Percentiles rank a stretch among this genome's conserved stretches.
Evolutionary conservation across 2,113 vertebrate genomes (phyloP).

Genomic region (Osmerus mordax): DNA sequence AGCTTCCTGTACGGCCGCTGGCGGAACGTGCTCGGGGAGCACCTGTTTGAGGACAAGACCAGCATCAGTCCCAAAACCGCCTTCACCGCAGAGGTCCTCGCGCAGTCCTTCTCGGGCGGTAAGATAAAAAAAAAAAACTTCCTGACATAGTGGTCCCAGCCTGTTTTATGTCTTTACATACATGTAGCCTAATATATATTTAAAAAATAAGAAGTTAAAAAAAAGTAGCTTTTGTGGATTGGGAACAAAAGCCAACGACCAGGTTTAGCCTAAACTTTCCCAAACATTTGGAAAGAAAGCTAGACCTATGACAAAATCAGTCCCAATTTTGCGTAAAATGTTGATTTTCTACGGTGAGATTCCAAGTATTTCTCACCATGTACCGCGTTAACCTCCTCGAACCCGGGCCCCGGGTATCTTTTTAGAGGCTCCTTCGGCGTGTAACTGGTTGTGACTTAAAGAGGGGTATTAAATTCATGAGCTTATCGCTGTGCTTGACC

Average conservation of each 20-base stretch:
- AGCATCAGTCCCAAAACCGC: conserved; percentile 86
- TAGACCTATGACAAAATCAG: too few relatives aligned
- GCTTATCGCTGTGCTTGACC: conserved; percentile 81
- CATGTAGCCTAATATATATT: neutral
- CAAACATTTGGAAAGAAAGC: too few relatives aligned
- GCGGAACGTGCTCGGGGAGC: conserved; percentile 93
- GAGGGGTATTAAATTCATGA: conserved; percentile 80
- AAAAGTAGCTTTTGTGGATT: neutral
- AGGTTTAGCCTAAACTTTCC: too few relatives aligned
- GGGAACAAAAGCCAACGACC: too few relatives aligned
- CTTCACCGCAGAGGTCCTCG: conserved; percentile 94
- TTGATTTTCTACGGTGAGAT: neutral
- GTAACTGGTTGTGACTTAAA: conserved; percentile 72
- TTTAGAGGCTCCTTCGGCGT: conserved; percentile 64
- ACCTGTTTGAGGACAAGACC: conserved; percentile 86
- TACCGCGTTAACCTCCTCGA: conserved; percentile 17
- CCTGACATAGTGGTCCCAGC: neutral
- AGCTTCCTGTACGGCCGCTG: conserved; percentile 97
- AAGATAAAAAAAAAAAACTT: conserved; percentile 37
- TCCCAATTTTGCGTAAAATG: too few relatives aligned
- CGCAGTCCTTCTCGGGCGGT: conserved; percentile 97
- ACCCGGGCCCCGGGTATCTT: neutral
- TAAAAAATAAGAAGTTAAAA: neutral
- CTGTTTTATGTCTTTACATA: neutral
- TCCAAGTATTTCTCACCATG: conserved; percentile 27